These are phyloP conservation scores for Sebastes trivittatus DNA, from an alignment of 2,797 vertebrate species.

Conservation along the genomic window DNA sequence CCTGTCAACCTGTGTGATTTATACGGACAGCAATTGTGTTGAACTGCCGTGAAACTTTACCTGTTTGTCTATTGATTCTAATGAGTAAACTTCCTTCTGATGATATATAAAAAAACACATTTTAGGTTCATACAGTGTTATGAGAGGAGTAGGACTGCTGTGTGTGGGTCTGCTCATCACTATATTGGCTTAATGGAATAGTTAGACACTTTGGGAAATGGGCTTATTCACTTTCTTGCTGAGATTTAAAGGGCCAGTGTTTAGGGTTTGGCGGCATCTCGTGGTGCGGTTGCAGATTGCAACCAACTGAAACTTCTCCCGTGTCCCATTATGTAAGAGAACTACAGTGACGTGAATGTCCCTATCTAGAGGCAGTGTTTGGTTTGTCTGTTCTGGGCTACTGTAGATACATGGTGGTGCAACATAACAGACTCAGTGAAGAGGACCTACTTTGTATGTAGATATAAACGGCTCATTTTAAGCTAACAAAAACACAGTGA, in stretches of 20 bases:
- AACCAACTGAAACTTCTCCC: too few relatives aligned
- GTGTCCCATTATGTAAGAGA: too few relatives aligned
- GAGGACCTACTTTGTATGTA: too few relatives aligned
- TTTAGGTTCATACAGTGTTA: not conserved
- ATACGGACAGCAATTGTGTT: slow-evolving; percentile 27
- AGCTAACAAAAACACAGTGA: too few relatives aligned
- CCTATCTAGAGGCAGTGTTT: too few relatives aligned
- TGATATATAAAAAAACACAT: not conserved
- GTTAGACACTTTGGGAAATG: not conserved
- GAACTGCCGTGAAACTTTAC: slow-evolving; percentile 4
- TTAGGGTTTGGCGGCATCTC: too few relatives aligned
- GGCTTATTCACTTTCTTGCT: not conserved
- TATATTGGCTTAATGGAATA: not conserved
- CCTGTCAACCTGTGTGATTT: slow-evolving; percentile 66
- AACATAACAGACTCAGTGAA: too few relatives aligned
- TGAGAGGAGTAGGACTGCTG: not conserved
- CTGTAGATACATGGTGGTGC: too few relatives aligned
- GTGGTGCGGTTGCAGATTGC: too few relatives aligned
- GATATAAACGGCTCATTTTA: too few relatives aligned
- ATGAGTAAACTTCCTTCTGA: not conserved
- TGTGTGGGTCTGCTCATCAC: not conserved
- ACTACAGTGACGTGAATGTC: too few relatives aligned
- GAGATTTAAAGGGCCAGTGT: not conserved
- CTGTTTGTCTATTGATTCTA: slow-evolving; percentile 21
- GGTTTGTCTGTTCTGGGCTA: too few relatives aligned